Percentiles rank a stretch among this genome's conserved stretches.
Conservation (phyloP, 2,113 vertebrate species). For the Carassius carassius region DNA sequence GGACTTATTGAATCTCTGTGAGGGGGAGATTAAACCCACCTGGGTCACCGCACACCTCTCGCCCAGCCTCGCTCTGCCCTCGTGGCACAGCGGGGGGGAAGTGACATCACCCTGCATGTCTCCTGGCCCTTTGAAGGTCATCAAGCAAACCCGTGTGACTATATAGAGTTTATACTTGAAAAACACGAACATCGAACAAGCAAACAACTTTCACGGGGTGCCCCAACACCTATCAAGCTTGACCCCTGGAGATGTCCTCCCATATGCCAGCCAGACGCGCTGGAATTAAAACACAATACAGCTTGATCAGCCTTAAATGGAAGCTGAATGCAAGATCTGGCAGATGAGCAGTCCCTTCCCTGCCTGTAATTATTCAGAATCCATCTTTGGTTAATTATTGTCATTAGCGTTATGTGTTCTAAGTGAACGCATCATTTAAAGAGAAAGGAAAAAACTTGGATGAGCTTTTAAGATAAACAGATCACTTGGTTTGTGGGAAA, state of each 20-base stretch:
- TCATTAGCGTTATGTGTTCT: conserved; percentile 95
- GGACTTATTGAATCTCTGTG: conserved; percentile 63
- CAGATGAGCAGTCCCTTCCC: conserved; percentile 76
- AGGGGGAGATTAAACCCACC: conserved; percentile 60
- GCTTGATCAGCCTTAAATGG: conserved; percentile 73
- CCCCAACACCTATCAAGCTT: conserved; percentile 60
- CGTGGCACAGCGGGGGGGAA: conserved; percentile 29
- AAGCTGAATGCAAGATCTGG: conserved; percentile 68
- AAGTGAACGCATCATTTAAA: conserved; percentile 92
- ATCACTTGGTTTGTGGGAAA: conserved; percentile 90
- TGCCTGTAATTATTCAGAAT: conserved; percentile 92
- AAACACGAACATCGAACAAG: conserved; percentile 38
- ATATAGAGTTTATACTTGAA: neutral
- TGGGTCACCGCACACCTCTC: conserved; percentile 52
- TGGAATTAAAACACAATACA: conserved; percentile 73
- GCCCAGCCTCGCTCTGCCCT: conserved; percentile 37
- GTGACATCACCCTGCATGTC: conserved; percentile 9
- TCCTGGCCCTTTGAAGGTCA: conserved; percentile 44
- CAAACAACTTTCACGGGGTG: conserved; percentile 57
- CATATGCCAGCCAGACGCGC: conserved; percentile 64
- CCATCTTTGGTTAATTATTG: conserved; percentile 97
- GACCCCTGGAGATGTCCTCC: conserved; percentile 59
- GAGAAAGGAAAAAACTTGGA: conserved; percentile 72
- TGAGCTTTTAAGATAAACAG: conserved; percentile 88
- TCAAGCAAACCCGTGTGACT: conserved; percentile 3